A percentile compares a stretch with the other conserved stretches of the same genome.
phyloP scores from a whole-genome alignment of 2,113 vertebrate species.

The Turdus rufiventris region DNA sequence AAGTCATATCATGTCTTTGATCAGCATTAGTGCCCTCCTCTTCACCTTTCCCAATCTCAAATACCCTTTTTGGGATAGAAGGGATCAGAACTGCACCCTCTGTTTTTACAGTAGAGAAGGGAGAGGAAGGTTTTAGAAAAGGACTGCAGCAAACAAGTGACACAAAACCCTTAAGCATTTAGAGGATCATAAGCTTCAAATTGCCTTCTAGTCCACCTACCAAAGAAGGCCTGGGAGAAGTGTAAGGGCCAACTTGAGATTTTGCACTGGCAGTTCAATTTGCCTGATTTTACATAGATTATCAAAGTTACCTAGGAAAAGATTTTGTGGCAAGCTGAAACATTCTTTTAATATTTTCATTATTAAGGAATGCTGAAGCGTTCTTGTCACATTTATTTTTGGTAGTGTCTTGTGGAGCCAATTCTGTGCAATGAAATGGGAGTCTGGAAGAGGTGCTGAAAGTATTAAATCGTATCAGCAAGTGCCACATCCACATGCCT shows the following conservation, averaged over 20 bases:
- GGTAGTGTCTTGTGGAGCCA: not conserved
- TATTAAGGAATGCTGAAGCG: not conserved
- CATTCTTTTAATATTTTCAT: not conserved
- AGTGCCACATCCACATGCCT: not conserved
- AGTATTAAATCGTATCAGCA: not conserved
- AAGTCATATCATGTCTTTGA: not conserved
- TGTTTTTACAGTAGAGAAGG: not conserved
- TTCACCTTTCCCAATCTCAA: not conserved
- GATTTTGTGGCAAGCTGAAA: not conserved
- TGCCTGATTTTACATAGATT: not conserved
- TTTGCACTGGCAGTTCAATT: not conserved
- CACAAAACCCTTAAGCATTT: not conserved
- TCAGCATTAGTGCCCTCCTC: not conserved
- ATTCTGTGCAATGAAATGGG: not conserved
- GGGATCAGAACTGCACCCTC: not conserved
- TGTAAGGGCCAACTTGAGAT: not conserved
- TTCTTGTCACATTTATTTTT: not conserved
- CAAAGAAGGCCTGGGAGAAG: not conserved
- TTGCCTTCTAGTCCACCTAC: not conserved
- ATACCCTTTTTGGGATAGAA: not conserved
- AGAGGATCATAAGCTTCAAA: not conserved
- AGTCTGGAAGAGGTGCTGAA: not conserved
- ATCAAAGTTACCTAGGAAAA: not conserved
- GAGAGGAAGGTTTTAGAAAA: not conserved
- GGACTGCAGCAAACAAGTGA: not conserved